Percentiles rank a stretch among this genome's conserved stretches.
phyloP scores from a whole-genome alignment of 2,113 vertebrate species.

The Mionectes macconnelli region DNA sequence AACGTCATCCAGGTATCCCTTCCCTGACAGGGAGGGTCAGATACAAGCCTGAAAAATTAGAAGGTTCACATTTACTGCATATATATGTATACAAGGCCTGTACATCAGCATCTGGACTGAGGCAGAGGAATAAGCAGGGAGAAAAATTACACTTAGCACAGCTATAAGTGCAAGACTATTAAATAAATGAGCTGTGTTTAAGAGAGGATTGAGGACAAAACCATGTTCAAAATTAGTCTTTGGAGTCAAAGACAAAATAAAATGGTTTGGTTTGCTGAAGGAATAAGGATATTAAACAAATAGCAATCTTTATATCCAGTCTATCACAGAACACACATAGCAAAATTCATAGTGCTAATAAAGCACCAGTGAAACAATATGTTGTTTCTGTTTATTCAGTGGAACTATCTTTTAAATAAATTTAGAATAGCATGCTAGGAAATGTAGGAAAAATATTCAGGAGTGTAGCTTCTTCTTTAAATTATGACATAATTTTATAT shows the following conservation, averaged over 20 bases:
- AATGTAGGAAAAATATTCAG: background rate
- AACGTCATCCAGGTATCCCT: background rate
- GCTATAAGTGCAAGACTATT: background rate
- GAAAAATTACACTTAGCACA: background rate
- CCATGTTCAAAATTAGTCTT: background rate
- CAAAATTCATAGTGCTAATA: slow-evolving; percentile 3
- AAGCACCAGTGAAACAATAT: slow-evolving; percentile 2
- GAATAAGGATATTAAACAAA: background rate
- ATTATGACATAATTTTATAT: slow-evolving; percentile 15
- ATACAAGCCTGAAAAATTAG: background rate
- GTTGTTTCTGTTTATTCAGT: background rate
- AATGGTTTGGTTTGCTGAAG: background rate
- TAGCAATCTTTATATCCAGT: background rate
- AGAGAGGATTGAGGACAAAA: background rate
- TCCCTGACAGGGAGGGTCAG: background rate
- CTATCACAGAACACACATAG: background rate
- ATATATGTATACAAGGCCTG: background rate
- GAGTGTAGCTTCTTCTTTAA: background rate
- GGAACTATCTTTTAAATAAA: slow-evolving; percentile 54
- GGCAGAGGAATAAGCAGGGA: background rate
- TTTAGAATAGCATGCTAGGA: slow-evolving; percentile 29
- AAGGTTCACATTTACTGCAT: background rate
- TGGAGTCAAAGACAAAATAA: background rate
- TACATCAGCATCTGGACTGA: background rate
- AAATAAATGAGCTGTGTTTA: background rate